Evolutionary conservation across 2,797 vertebrate genomes (phyloP).

Genomic region (Coranthus polyacanthus): DNA sequence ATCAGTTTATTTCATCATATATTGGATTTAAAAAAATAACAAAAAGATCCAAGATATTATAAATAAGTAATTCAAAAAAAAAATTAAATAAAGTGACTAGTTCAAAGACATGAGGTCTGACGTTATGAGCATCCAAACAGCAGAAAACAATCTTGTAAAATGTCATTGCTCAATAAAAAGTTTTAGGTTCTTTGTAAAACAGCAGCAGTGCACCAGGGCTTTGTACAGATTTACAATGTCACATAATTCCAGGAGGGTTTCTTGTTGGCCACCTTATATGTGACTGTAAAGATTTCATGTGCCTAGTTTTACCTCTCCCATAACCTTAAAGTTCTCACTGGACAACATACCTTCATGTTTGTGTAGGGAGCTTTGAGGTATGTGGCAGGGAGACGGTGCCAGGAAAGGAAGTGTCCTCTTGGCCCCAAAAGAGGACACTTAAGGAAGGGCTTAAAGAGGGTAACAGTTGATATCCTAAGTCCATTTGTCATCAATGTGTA

Average conservation of each 20-base stretch:
- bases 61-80: too few relatives aligned
- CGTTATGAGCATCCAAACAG: conserved; percentile 43
- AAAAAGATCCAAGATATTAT: too few relatives aligned
- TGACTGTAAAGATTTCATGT: conserved; percentile 53
- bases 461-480: conserved; percentile 50
- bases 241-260: conserved; percentile 51
- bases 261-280: conserved; percentile 70
- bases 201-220: conserved; percentile 41
- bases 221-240: conserved; percentile 69
- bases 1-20: too few relatives aligned
- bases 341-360: conserved; percentile 26
- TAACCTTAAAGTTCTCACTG: conserved; percentile 18
- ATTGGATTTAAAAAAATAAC: too few relatives aligned
- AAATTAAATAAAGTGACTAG: conserved; percentile 14
- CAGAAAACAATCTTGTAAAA: conserved; percentile 52
- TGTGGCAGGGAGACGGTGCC: conserved; percentile 1
- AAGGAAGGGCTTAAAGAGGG: conserved; percentile 53
- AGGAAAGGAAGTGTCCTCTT: conserved; percentile 56
- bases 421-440: conserved; percentile 40
- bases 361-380: conserved; percentile 11
- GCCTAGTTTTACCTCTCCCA: conserved; percentile 1
- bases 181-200: conserved; percentile 33
- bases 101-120: conserved; percentile 34
- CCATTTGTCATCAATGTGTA: conserved; percentile 62
- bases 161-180: conserved; percentile 44